A percentile compares a stretch with the other conserved stretches of the same genome.
phyloP scores from a whole-genome alignment of 2,113 vertebrate species.

The Neogale vison region DNA sequence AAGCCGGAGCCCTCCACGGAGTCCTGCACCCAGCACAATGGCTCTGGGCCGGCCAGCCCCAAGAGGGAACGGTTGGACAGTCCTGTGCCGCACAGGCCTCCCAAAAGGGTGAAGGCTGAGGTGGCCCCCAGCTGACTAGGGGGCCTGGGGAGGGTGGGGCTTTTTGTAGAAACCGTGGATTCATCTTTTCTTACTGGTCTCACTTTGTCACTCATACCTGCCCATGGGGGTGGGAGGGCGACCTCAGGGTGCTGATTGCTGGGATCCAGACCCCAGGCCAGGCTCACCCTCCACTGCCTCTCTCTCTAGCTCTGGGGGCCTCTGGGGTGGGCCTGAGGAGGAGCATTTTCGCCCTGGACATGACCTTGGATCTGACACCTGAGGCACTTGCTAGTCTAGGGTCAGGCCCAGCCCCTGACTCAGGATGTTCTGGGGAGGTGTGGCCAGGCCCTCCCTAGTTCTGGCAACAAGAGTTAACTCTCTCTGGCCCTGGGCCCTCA shows the following conservation, averaged over 20 bases:
- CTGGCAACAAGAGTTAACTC: neutral
- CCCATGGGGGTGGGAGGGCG: neutral
- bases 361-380: neutral
- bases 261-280: neutral
- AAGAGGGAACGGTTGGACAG: neutral
- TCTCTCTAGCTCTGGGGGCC: neutral
- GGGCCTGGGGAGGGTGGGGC: neutral
- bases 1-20: neutral
- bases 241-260: neutral
- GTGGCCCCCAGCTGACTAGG: slow-evolving; percentile 73
- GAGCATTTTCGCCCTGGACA: neutral
- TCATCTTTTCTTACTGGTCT: neutral
- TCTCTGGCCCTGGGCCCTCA: neutral
- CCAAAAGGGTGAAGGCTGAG: slow-evolving; percentile 84
- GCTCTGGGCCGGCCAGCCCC: neutral
- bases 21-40: neutral
- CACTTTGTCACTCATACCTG: neutral
- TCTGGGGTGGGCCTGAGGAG: neutral
- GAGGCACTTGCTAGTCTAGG: neutral
- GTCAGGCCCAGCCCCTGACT: neutral
- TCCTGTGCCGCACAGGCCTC: fast-evolving
- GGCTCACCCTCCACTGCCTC: neutral
- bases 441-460: neutral
- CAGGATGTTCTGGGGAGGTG: neutral
- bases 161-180: neutral